Evolutionary conservation across 2,888 invertebrate genomes (phyloP).

Genomic region (Protophormia terraenovae): DNA sequence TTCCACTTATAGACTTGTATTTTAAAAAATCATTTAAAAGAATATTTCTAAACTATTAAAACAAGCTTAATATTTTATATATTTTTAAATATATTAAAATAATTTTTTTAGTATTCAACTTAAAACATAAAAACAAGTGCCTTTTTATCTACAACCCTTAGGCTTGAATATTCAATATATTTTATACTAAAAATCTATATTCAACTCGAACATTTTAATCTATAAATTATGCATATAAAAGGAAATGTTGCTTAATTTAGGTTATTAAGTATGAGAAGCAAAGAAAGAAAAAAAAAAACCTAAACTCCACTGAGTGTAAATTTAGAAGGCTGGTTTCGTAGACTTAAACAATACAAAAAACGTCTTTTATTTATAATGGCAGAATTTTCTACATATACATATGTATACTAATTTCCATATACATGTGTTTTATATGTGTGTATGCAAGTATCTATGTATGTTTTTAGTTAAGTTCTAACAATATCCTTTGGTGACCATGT

Average conservation of each 20-base stretch:
- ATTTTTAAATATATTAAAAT: background rate
- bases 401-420: background rate
- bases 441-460: background rate
- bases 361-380: slow-evolving; percentile 2
- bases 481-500: slow-evolving; percentile 66
- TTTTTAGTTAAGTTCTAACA: slow-evolving; percentile 21
- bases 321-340: background rate
- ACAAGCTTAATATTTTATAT: no score
- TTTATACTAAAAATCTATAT: slow-evolving; percentile 27
- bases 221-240: slow-evolving; percentile 66
- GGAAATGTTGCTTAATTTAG: slow-evolving; percentile 70
- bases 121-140: background rate
- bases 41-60: no score
- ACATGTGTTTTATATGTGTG: background rate
- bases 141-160: background rate
- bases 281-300: background rate
- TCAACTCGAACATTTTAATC: slow-evolving; percentile 48
- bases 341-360: slow-evolving; percentile 43
- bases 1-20: no score
- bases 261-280: slow-evolving; percentile 45
- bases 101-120: background rate
- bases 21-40: no score
- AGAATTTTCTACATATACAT: background rate
- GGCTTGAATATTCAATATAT: slow-evolving; percentile 53
- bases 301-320: background rate